Evolutionary conservation across 2,113 vertebrate genomes (phyloP).

Genomic region (Daboia siamensis): DNA sequence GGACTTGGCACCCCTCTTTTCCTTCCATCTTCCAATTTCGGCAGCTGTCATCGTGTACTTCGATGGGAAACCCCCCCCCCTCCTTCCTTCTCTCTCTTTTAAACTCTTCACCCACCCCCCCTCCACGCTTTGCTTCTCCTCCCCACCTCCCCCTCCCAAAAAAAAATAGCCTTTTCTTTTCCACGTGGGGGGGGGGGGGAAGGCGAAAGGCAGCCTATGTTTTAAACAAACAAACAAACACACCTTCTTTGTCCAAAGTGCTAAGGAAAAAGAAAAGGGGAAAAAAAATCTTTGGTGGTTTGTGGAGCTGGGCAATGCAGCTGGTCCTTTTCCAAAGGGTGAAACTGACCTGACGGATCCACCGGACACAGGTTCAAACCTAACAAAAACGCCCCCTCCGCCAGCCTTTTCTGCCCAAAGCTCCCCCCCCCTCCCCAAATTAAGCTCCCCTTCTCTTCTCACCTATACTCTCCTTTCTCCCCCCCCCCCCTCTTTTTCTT

Average conservation of each 20-base stretch:
- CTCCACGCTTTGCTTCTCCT: background rate
- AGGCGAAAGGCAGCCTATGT: background rate
- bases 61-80: too few species aligned
- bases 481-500: background rate
- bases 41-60: background rate
- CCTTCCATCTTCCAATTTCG: background rate
- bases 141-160: background rate
- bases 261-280: fast-evolving
- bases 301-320: background rate
- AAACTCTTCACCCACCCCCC: background rate
- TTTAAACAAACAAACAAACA: background rate
- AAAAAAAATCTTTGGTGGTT: too few species aligned
- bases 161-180: background rate
- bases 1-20: background rate
- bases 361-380: background rate
- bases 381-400: background rate
- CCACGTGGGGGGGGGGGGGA: too few species aligned
- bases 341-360: background rate
- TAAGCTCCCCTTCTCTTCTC: background rate
- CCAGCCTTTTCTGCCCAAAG: background rate
- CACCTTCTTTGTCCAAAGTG: background rate
- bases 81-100: background rate
- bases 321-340: background rate
- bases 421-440: background rate
- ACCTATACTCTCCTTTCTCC: background rate